Evolutionary conservation across 2,113 vertebrate genomes (phyloP), one percentile per base, ranked within the genome.

Genomic region (Chaenocephalus aceratus): DNA sequence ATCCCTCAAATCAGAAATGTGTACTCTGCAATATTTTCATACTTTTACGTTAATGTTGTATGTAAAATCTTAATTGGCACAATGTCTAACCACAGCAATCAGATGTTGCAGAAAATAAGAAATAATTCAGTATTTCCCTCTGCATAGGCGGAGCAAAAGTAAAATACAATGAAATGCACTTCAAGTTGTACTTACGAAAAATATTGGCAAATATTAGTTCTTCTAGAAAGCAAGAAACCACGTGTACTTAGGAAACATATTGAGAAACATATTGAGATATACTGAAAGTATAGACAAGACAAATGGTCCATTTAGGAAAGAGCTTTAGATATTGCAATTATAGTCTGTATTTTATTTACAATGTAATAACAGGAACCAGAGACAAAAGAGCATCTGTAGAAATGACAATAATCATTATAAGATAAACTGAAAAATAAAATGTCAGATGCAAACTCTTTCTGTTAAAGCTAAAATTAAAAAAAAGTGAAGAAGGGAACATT

Each of bases 361-460:
- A 18, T 74, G 61, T 10, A 54, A 75, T 69, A 52, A 57, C 15
- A 26, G 8, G 41, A 57, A 58, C 5, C 26, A 51, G 8, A 65
- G 21, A 65, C 45, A 65, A 49, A 30, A 51, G 15, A 21, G 18
- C 26, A 63, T 63, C 15, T 18, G 49, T 34, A 69, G 46, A 62
- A 57, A 57, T 83, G 45, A 61, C 73, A 69, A 69, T 44, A 52
- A 81, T 57, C 56, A 26, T 66, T 52, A 49, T 23, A 8, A 57
- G 41, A 64, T 52, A 48, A 59, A 46, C 46, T 15, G 18, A 8
- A 14, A 48, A 26, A 72, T 30, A 60, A 56, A 85, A 90, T 81
- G 74, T 85, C 77, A 41, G 52, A 84, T 66, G 75, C 54, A 58
- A 70, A 76, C 46, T 58, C 46, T 61, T 6, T 34, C 7, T 41